A percentile compares a stretch with the other conserved stretches of the same genome.
Evolutionary conservation across 1,140 invertebrate species (phyloP).

Genomic region (Orius insidiosus): DNA sequence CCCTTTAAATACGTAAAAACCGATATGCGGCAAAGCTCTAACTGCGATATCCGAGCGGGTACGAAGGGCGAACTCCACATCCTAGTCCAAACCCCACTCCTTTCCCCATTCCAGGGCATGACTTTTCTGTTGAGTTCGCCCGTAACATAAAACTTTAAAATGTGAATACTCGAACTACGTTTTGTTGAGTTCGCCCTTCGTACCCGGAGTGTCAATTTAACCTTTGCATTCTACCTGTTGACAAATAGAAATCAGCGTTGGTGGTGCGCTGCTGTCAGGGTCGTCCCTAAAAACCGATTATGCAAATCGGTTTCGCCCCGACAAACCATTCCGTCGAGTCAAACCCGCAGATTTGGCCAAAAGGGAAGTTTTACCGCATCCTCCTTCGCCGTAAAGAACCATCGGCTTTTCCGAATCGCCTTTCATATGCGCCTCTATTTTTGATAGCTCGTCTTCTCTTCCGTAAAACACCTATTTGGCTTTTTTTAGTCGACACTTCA

Average conservation of each 20-base stretch:
- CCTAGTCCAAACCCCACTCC: no score
- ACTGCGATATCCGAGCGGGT: no score
- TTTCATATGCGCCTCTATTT: slow-evolving; percentile 71
- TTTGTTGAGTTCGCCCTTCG: no score
- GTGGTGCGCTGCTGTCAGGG: slow-evolving; percentile 84
- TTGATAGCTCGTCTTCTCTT: slow-evolving; percentile 66
- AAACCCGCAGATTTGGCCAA: slow-evolving; percentile 82
- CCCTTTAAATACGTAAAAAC: no score
- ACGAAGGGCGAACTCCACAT: no score
- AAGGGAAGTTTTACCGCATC: slow-evolving; percentile 93
- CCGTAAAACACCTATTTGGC: slow-evolving; percentile 70
- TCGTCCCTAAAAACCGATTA: slow-evolving; percentile 92
- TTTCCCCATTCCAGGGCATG: no score
- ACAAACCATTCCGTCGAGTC: slow-evolving; percentile 52
- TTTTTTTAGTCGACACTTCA: slow-evolving; percentile 2
- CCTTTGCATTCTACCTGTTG: slow-evolving; percentile 65
- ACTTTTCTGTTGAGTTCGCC: no score
- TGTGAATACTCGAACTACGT: no score
- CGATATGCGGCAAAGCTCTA: no score
- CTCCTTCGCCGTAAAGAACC: slow-evolving; percentile 88
- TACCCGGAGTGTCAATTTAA: no score
- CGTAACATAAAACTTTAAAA: no score
- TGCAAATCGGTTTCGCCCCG: slow-evolving; percentile 59
- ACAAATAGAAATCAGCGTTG: slow-evolving; percentile 87
- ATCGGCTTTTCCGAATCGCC: slow-evolving; percentile 72